Percentiles rank a stretch among this genome's conserved stretches.
These are phyloP conservation scores for Upupa epops DNA, from an alignment of 2,113 vertebrate species.

Conservation along the genomic window DNA sequence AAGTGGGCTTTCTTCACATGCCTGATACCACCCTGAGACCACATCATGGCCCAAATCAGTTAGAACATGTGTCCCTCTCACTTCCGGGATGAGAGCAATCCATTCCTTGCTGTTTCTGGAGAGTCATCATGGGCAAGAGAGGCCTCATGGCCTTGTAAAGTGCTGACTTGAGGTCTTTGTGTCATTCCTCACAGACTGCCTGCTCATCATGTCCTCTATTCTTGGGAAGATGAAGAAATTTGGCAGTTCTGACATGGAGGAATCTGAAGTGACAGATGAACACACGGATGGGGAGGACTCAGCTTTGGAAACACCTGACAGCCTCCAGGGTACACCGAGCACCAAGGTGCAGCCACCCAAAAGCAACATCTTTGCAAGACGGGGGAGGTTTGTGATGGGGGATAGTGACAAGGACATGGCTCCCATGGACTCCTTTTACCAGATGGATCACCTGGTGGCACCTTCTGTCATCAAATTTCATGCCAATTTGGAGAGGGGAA, in stretches of 20 bases:
- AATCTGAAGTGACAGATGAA: constrained; percentile 65
- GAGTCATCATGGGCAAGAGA: not conserved
- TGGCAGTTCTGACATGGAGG: constrained; percentile 70
- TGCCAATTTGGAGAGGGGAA: constrained; percentile 75
- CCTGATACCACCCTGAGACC: not conserved
- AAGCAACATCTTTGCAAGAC: constrained; percentile 64
- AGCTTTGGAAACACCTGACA: constrained; percentile 69
- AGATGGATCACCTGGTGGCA: constrained; percentile 74
- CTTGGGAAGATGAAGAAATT: constrained; percentile 80
- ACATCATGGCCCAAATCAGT: not conserved
- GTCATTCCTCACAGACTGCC: constrained; percentile 27
- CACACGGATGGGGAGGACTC: constrained; percentile 68
- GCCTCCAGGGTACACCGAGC: constrained; percentile 36
- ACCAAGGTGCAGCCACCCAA: constrained; percentile 57
- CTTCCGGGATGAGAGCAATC: not conserved
- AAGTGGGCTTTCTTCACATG: not conserved
- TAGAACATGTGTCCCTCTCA: not conserved
- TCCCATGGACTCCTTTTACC: constrained; percentile 86
- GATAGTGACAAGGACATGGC: constrained; percentile 68
- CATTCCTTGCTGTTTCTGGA: not conserved
- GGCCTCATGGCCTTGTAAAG: not conserved
- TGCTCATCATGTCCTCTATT: constrained; percentile 52
- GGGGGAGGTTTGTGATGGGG: constrained; percentile 70
- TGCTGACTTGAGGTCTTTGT: not conserved
- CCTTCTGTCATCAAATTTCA: constrained; percentile 79